Base-by-base conservation (phyloP, 2,888 invertebrate genomes). In the Thymelicus acteon region DNA sequence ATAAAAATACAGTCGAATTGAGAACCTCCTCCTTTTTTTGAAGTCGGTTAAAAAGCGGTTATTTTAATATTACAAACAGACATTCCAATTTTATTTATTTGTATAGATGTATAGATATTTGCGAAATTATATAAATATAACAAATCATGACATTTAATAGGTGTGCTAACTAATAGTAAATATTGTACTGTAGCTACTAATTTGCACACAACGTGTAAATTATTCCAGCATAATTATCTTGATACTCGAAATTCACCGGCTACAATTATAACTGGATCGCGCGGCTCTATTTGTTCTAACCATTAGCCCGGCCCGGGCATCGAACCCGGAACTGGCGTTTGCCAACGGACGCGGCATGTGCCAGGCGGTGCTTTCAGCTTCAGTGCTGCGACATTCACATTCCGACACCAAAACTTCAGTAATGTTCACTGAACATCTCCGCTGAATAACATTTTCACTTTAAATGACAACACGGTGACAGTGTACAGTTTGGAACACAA, bases 201-300 rank as follows among this genome's bases (percentile, higher is more conserved):
- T 19, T 8, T 8, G 7, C 12, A 4, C 15, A 15, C n/a, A 6
- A 15, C 6, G 19, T 39, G 37, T 15, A 60, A 60, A 49, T 37
- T 12, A 19, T 49, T n/a, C 4, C n/a, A 62, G 48, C 8, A 52
- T 52, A 44, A 31, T 39, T 19, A 12, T 52, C 12, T 54, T 13
- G 1, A 13, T 52, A 57, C n/a, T 24, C 15, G 58, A 31, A 31
- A 24, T 40, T 49, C 24, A n/a, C 7, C 24, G 6, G n/a, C 40
- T 47, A 54, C 39, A 24, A 54, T 31, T 15, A 62, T 68, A 68
- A 62, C 67, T 61, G 67, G 44, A 61, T 61, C 61, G 61, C 24
- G 7, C 52, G 44, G 24, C 19, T 54, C 24, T 54, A 54, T 24
- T 54, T 24, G 54, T 54, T 54, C 54, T 54, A 24, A 24, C 19